phyloP scores from a whole-genome alignment of 2,113 vertebrate species.

The Aspidoscelis tigris region DNA sequence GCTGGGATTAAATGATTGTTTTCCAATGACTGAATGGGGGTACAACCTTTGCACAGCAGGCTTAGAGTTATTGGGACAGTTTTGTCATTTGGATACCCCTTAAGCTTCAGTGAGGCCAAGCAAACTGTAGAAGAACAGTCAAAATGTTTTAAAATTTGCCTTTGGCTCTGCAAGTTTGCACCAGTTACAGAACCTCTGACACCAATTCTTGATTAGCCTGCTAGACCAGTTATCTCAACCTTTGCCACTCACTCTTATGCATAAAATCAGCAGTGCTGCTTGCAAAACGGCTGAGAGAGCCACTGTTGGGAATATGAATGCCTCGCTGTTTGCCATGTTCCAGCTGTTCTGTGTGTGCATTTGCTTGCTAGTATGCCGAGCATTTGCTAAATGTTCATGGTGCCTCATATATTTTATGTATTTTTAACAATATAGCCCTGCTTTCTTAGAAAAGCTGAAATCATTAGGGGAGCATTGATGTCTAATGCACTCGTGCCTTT shows the following conservation, averaged over 20 bases:
- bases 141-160: conserved; percentile 32
- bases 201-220: conserved; percentile 41
- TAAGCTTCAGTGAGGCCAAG: not conserved
- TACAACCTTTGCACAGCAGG: too few species aligned
- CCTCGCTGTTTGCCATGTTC: conserved; percentile 24
- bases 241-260: conserved; percentile 32
- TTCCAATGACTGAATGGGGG: too few species aligned
- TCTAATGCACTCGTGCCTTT: conserved; percentile 54
- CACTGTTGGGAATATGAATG: not conserved
- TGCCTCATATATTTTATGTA: conserved; percentile 63
- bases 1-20: too few species aligned
- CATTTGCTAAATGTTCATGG: conserved; percentile 50
- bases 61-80: too few species aligned
- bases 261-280: conserved; percentile 1
- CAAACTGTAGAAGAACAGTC: conserved; percentile 31
- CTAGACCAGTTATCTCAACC: conserved; percentile 56
- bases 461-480: conserved; percentile 63
- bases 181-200: conserved; percentile 21
- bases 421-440: conserved; percentile 39
- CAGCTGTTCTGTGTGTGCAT: conserved; percentile 40
- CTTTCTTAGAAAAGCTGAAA: conserved; percentile 54
- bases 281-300: conserved; percentile 4
- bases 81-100: not conserved
- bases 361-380: conserved; percentile 54
- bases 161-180: conserved; percentile 49